Conservation (phyloP, 30 jellyfish, hydroid and myxozoan genomes). For the Hydra vulgaris region DNA sequence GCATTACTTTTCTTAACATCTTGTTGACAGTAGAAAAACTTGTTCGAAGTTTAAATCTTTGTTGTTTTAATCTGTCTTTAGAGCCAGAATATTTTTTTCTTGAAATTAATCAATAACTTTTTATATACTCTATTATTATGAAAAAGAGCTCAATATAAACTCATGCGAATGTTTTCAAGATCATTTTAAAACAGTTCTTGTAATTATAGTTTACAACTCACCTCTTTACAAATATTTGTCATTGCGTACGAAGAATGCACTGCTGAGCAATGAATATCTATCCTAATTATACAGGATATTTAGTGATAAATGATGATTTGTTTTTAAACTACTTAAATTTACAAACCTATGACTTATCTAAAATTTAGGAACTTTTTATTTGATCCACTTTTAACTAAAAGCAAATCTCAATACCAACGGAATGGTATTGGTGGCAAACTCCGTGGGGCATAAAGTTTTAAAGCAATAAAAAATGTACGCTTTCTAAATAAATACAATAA, state of each 20-base stretch:
- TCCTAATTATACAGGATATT: constrained; percentile 44
- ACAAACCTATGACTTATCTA: constrained; percentile 19
- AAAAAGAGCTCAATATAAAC: no score
- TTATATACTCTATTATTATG: no score
- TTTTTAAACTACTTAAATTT: constrained; percentile 67
- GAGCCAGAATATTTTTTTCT: no score
- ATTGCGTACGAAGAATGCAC: constrained; percentile 15
- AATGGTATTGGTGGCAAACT: constrained; percentile 94
- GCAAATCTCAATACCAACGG: constrained; percentile 32
- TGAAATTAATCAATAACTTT: no score
- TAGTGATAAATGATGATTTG: constrained; percentile 73
- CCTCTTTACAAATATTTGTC: constrained; percentile 59
- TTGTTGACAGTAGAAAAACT: no score
- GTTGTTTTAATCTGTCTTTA: no score
- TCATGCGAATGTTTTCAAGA: constrained; percentile 55
- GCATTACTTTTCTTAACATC: no score
- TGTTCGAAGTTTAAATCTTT: no score
- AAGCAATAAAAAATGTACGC: constrained; percentile 16
- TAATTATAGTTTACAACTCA: constrained; percentile 52
- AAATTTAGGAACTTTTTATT: constrained; percentile 88
- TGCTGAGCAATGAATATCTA: not conserved
- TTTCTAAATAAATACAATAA: not conserved
- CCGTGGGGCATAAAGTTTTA: constrained; percentile 76
- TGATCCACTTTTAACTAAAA: constrained; percentile 69
- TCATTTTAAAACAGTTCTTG: constrained; percentile 35